Base-by-base conservation (phyloP, 2,888 invertebrate species). In the Ochropleura plecta region DNA sequence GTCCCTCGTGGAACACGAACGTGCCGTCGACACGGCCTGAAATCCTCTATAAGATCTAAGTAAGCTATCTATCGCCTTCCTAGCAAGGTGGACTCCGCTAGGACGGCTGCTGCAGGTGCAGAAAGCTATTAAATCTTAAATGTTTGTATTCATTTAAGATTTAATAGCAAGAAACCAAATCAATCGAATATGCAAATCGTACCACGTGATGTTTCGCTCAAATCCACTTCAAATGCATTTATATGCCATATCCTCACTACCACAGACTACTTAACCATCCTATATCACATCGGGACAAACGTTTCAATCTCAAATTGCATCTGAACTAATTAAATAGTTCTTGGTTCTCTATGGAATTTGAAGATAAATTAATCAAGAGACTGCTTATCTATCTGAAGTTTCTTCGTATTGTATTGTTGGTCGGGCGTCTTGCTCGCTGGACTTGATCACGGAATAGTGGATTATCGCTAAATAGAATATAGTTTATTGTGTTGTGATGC, bases 301-400 rank as follows among this genome's bases (percentile, higher is more conserved):
- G 44, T 67, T 76, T 70, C 55, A 72, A 76, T 81, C 67, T 65
- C 40, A 62, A 81, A 81, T 75, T 75, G 79, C 74, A 77, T 75
- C 67, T 72, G 40, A 70, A 74, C 42, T 74, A 71, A 81, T 81
- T 82, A 70, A 60, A n/a, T 55, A 44, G n/a, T 44, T 18, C 40
- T 60, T 75, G 30, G 55, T 77, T 81, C 70, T 63, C 68, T 18
- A 20, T 62, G 40, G 51, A 64, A 78, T 67, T 78, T 6, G 16
- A 76, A 70, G 72, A 70, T 69, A 70, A 73, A 76, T 76, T 40
- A 63, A 78, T 84, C 64, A 70, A 70, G 74, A 46, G 42, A 57
- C 10, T 20, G 46, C 42, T 71, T 72, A 79, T 71, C 68, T 63
- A 65, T 42, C 51, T 53, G 40, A 44, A 62, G 60, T 70, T 64